Base-by-base conservation (phyloP, 30 jellyfish, hydroid and myxozoan genomes). In the Pseudorhiza aurosa region DNA sequence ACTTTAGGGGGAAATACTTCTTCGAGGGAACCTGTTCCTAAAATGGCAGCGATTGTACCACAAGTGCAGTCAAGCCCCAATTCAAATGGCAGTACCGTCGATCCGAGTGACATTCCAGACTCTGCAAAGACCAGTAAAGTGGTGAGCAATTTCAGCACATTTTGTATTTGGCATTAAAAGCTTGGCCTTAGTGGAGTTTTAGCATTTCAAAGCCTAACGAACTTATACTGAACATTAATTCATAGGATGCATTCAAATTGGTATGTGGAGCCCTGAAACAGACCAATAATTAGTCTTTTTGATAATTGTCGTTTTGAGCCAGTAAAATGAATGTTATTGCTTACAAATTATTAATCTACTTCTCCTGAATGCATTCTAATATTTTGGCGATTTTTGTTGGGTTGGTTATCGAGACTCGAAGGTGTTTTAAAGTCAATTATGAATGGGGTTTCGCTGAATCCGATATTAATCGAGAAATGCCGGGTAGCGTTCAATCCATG, bases 11-110 rank as follows among this genome's bases (percentile, higher is more conserved):
- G 72, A 39, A 68, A 80, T 55, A 70, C 82, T 68, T n/a, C n/a
- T n/a, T 58, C 74, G 45, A 80, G 79, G 77, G 91, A 80, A 47
- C 60, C 91, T 30, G 81, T 45, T 80, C 81, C 81, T 65, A 80
- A 57, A 65, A 80, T 80, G 91, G 91, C 91, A 80, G 76, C 91
- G 47, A 65, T 80, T 25, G 83, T 80, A 46, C 91, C 91, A 39
- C 80, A 36, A 35, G 84, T 65, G 71, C 84, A 64, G 81, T 69
- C 91, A 45, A 80, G 91, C 84, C 91, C 91, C 51, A 80, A 65
- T 44, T 29, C 91, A 65, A 80, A 80, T 80, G 90, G 91, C 77
- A 65, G 51, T 65, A n/a, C 75, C 27, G 51, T 11, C 36, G 84
- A 80, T 22, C 55, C 91, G 31, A 67, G 47, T 37, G 91, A 80